Percentiles rank a stretch among this genome's conserved stretches.
Conservation (phyloP, 2,113 vertebrate genomes). For the Malaclemys terrapin region DNA sequence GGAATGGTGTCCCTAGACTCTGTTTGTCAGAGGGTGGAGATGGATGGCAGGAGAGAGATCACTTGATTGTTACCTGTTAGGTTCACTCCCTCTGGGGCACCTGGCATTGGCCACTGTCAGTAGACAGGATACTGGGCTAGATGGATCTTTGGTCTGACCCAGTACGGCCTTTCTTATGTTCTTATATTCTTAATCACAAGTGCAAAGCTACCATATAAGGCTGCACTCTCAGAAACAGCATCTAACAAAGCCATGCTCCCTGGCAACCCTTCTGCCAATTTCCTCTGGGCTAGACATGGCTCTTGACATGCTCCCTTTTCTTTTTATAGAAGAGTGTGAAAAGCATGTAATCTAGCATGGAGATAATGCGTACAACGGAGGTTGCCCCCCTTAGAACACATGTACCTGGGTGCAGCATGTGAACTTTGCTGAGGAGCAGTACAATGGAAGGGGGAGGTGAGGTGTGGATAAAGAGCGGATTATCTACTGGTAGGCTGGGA, state of each 20-base stretch:
- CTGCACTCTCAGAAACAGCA: background rate
- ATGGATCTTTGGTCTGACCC: too few species aligned
- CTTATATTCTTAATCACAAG: too few species aligned
- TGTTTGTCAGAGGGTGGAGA: too few species aligned
- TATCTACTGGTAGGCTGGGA: background rate
- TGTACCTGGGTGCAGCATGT: background rate
- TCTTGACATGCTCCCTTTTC: background rate
- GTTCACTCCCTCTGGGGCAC: too few species aligned
- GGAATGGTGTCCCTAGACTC: too few species aligned
- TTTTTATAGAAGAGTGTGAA: background rate
- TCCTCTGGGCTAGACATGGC: background rate
- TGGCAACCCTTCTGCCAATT: background rate
- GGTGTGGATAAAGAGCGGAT: background rate
- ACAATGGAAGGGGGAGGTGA: background rate
- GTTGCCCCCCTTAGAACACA: background rate
- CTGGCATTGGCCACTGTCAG: too few species aligned
- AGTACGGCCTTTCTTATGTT: too few species aligned
- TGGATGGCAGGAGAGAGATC: too few species aligned
- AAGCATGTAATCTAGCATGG: background rate
- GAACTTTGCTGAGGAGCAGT: background rate
- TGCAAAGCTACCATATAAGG: background rate
- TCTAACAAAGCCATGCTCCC: background rate
- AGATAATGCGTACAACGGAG: background rate
- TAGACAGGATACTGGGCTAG: too few species aligned
- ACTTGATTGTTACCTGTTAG: too few species aligned